Evolutionary conservation across 2,797 vertebrate genomes (phyloP).

Genomic region (Odontamblyopus lacepedii): DNA sequence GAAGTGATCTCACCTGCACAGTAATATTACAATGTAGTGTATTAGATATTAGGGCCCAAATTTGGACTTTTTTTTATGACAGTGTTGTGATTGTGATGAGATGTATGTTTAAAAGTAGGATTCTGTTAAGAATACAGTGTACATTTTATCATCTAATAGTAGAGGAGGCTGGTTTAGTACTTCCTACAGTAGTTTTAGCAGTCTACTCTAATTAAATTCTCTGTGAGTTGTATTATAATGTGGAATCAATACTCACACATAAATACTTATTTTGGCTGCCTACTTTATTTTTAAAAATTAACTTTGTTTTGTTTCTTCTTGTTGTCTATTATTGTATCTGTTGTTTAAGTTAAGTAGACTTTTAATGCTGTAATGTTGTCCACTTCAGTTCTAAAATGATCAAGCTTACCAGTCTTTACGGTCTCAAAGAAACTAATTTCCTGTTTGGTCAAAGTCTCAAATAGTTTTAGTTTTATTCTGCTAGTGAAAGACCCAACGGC

Average conservation of each 20-base stretch:
- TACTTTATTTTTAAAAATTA: background rate
- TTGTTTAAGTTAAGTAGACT: background rate
- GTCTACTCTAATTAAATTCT: background rate
- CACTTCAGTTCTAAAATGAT: background rate
- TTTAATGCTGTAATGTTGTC: background rate
- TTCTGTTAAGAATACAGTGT: no score
- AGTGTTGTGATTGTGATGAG: no score
- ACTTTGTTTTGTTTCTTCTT: background rate
- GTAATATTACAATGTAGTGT: background rate
- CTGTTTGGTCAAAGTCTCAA: constrained; percentile 66
- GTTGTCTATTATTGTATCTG: no score
- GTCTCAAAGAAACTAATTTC: constrained; percentile 78
- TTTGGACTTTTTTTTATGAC: no score
- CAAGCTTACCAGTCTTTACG: constrained; percentile 64
- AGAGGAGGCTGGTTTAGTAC: no score
- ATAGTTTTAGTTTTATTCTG: constrained; percentile 66
- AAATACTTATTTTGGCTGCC: background rate
- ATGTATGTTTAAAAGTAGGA: no score
- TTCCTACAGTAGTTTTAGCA: background rate
- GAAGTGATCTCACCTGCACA: constrained; percentile 82
- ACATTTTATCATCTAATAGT: no score
- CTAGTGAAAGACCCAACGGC: constrained; percentile 58
- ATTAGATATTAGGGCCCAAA: no score
- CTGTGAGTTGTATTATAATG: background rate
- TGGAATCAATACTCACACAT: background rate